These are phyloP conservation scores for Gallirallus australis DNA, from an alignment of 2,797 vertebrate genomes.

Conservation along the genomic window DNA sequence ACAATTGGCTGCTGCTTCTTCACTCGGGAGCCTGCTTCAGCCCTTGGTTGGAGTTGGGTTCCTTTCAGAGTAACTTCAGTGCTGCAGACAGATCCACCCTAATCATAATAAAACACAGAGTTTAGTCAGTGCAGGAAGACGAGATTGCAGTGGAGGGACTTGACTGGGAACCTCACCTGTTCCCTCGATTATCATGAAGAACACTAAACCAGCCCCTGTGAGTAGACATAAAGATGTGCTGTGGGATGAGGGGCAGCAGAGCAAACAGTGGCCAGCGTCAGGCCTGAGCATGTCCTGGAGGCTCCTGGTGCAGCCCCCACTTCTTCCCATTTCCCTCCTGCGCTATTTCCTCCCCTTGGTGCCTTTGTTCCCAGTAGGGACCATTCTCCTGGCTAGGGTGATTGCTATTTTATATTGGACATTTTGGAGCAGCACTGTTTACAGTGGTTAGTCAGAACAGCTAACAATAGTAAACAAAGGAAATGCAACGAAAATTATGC, in stretches of 20 bases:
- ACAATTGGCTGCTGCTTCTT: background rate
- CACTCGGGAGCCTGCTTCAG: background rate
- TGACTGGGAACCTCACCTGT: background rate
- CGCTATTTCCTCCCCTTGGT: background rate
- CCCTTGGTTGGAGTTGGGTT: background rate
- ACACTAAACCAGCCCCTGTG: background rate
- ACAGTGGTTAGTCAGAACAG: background rate
- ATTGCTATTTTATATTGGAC: background rate
- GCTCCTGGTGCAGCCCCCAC: background rate
- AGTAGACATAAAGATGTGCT: background rate
- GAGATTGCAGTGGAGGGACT: background rate
- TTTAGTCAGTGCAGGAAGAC: background rate
- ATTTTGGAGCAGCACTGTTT: background rate
- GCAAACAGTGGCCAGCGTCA: background rate
- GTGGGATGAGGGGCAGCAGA: background rate
- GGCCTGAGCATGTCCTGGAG: rapidly evolving
- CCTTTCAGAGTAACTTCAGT: background rate
- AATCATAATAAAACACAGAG: background rate
- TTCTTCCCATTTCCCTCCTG: background rate
- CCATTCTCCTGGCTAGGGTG: rapidly evolving
- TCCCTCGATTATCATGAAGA: background rate
- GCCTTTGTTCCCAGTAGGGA: background rate
- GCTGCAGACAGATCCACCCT: background rate
- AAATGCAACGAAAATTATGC: background rate
- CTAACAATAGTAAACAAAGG: background rate